phyloP scores from a whole-genome alignment of 1,140 invertebrate species.

The Tetragnatha versicolor region DNA sequence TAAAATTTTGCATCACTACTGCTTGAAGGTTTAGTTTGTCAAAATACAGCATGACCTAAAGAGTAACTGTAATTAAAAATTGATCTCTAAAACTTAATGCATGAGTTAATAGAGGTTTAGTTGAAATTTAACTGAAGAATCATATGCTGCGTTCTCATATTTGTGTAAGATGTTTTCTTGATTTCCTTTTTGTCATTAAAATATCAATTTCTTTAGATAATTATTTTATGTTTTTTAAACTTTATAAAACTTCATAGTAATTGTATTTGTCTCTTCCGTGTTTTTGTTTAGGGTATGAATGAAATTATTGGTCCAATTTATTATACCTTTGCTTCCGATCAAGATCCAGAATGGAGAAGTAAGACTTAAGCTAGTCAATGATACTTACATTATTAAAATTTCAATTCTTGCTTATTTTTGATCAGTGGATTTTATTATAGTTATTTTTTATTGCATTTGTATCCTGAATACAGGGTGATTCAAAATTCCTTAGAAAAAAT shows the following conservation, averaged over 20 bases:
- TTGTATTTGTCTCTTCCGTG: background rate
- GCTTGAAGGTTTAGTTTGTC: background rate
- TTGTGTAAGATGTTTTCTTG: background rate
- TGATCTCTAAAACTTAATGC: background rate
- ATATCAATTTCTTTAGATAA: background rate
- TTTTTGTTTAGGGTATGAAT: conserved; percentile 90
- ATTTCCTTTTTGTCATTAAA: background rate
- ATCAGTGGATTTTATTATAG: too few species aligned
- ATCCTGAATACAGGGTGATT: too few species aligned
- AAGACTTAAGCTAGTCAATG: too few species aligned
- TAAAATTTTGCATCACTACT: too few species aligned
- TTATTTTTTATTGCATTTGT: too few species aligned
- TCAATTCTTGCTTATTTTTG: too few species aligned
- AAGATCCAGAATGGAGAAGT: conserved; percentile 73
- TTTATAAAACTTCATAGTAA: too few species aligned
- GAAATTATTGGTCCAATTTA: conserved; percentile 99
- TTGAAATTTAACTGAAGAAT: too few species aligned
- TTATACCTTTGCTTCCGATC: conserved; percentile 93
- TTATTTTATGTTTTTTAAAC: background rate
- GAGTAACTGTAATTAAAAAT: background rate
- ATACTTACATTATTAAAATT: too few species aligned
- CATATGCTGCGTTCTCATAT: too few species aligned
- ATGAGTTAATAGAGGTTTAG: too few species aligned
- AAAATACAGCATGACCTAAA: background rate
- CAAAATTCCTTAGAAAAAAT: too few species aligned